phyloP scores from a whole-genome alignment of 1,140 invertebrate genomes.

The Magallana gigas region DNA sequence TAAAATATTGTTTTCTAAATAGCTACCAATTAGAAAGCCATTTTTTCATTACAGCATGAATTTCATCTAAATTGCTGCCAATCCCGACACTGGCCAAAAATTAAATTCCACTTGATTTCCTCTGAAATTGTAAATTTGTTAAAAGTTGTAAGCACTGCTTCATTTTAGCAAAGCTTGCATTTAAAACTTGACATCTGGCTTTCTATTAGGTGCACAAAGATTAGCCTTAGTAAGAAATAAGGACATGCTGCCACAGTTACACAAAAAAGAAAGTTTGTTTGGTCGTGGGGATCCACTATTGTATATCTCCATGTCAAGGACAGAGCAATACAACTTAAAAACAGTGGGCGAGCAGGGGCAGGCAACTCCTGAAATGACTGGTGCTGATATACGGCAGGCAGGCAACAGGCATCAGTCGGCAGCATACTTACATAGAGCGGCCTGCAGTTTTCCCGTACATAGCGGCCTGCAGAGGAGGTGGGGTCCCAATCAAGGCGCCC shows the following conservation, averaged over 20 bases:
- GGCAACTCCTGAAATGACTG: conserved; percentile 25
- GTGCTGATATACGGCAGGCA: conserved; percentile 36
- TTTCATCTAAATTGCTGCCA: too few relatives aligned
- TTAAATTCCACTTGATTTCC: too few relatives aligned
- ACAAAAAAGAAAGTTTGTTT: not conserved
- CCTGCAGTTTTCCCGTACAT: conserved; percentile 92
- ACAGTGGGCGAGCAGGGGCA: conserved; percentile 46
- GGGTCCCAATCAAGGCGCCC: conserved; percentile 79
- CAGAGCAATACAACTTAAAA: not conserved
- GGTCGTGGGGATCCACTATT: not conserved
- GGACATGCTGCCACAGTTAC: conserved; percentile 2
- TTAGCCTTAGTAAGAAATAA: conserved; percentile 12
- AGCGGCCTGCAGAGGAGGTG: conserved; percentile 76
- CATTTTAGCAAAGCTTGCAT: not conserved
- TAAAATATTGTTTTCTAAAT: not conserved
- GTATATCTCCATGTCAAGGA: not conserved
- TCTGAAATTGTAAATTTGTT: too few relatives aligned
- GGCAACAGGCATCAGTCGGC: conserved; percentile 39
- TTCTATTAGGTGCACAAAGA: not conserved
- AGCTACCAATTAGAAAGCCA: not conserved
- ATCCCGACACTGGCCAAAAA: too few relatives aligned
- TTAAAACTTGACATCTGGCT: not conserved
- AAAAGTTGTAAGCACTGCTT: too few relatives aligned
- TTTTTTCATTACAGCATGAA: not conserved
- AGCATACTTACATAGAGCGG: conserved; percentile 89